Conservation (phyloP, 2,888 invertebrate species). For the Theretra japonica region DNA sequence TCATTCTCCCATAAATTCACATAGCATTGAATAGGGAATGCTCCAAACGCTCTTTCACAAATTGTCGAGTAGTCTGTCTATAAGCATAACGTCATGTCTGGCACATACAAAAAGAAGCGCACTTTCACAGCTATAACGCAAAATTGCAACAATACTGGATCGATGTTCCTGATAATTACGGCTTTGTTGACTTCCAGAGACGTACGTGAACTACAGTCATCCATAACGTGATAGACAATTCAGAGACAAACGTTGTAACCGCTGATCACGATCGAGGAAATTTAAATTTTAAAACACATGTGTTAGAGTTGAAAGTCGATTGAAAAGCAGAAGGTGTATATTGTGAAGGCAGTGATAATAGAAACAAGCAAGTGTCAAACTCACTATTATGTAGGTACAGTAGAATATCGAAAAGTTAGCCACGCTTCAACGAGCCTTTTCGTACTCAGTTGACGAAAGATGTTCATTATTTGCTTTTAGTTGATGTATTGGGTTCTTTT, state of each 20-base stretch:
- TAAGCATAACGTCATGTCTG: neutral
- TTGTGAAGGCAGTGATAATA: constrained; percentile 36
- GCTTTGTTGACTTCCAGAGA: constrained; percentile 57
- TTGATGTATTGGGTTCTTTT: constrained; percentile 46
- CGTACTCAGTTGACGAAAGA: constrained; percentile 58
- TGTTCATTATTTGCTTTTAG: constrained; percentile 58
- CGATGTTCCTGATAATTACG: constrained; percentile 42
- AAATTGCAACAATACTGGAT: constrained; percentile 32
- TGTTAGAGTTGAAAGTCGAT: constrained; percentile 44
- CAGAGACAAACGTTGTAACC: constrained; percentile 35
- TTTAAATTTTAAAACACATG: constrained; percentile 28
- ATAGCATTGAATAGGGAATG: neutral
- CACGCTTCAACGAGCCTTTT: constrained; percentile 64
- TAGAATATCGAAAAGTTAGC: constrained; percentile 70
- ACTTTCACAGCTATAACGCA: constrained; percentile 14
- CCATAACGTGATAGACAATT: constrained; percentile 51
- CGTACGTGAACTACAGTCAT: constrained; percentile 58
- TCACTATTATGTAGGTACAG: constrained; percentile 67
- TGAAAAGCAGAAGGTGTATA: constrained; percentile 36
- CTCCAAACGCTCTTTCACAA: too few relatives aligned
- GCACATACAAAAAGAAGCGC: neutral
- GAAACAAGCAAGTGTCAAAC: constrained; percentile 63
- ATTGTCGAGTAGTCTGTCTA: neutral
- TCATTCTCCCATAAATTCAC: too few relatives aligned
- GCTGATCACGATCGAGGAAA: constrained; percentile 7